Evolutionary conservation across 2,113 vertebrate species (phyloP).

Genomic region (Microcebus griseorufus): DNA sequence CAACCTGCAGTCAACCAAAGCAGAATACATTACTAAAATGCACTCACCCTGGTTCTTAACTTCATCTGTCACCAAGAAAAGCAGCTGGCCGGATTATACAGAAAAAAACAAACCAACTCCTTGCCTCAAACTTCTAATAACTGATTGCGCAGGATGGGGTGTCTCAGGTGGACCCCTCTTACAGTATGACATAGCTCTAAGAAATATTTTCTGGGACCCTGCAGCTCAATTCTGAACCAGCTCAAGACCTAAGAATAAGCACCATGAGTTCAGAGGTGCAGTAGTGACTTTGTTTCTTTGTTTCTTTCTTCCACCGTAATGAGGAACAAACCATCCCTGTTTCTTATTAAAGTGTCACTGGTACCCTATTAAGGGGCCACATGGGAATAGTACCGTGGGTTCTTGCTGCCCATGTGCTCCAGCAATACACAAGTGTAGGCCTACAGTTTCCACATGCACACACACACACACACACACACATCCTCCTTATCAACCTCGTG

Average conservation of each 20-base stretch:
- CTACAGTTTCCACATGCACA: background rate
- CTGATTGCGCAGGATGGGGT: background rate
- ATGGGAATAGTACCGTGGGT: background rate
- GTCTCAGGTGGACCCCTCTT: background rate
- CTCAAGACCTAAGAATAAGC: background rate
- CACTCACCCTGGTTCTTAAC: background rate
- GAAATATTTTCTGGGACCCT: background rate
- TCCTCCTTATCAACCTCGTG: background rate
- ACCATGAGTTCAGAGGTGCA: background rate
- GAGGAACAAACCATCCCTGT: background rate
- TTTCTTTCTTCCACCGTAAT: background rate
- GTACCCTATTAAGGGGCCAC: background rate
- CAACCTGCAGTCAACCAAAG: background rate
- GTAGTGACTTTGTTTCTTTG: background rate
- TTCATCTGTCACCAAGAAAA: slow-evolving; percentile 39
- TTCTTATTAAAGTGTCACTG: background rate
- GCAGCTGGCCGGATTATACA: background rate
- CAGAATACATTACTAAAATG: slow-evolving; percentile 1
- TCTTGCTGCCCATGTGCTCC: background rate
- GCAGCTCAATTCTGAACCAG: background rate
- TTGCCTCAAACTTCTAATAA: background rate
- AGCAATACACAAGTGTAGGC: background rate
- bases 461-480: background rate
- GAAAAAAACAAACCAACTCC: background rate
- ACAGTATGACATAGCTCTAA: background rate